Percentiles rank a stretch among this genome's conserved stretches.
phyloP scores from a whole-genome alignment of 2,888 invertebrate species.

The Tetanocera ferruginea region DNA sequence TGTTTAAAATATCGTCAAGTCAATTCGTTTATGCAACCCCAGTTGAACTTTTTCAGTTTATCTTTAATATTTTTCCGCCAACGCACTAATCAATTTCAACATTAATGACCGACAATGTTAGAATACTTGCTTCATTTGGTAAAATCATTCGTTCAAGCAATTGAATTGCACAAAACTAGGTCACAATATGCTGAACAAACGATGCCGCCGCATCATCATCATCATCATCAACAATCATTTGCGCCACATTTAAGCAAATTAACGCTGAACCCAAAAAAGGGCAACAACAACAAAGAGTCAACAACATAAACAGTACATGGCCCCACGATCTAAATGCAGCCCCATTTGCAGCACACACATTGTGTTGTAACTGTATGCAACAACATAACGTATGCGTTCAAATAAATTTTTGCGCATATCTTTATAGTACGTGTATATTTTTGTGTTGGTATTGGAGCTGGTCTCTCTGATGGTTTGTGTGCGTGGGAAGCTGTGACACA shows the following conservation, averaged over 20 bases:
- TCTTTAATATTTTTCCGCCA: background rate
- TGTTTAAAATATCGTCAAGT: no score
- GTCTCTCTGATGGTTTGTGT: background rate
- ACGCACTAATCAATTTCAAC: slow-evolving; percentile 6
- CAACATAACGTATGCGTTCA: background rate
- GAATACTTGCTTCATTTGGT: background rate
- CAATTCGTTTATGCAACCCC: no score
- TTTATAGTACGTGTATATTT: background rate
- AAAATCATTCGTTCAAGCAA: slow-evolving; percentile 7
- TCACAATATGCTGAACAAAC: slow-evolving; percentile 50
- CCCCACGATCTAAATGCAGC: background rate
- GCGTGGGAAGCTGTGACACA: slow-evolving; percentile 57
- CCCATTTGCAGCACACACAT: background rate
- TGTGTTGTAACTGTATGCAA: background rate
- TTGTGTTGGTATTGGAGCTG: background rate
- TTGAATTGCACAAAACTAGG: slow-evolving; percentile 37
- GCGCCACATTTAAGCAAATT: slow-evolving; percentile 36
- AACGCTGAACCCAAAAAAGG: slow-evolving; percentile 31
- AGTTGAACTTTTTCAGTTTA: no score
- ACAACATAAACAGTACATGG: background rate
- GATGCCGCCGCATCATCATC: slow-evolving; percentile 20
- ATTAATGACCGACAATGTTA: slow-evolving; percentile 12
- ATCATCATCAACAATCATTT: slow-evolving; percentile 27
- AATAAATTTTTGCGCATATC: slow-evolving; percentile 3
- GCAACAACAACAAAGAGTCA: slow-evolving; percentile 12